phyloP scores from a whole-genome alignment of 2,888 invertebrate genomes.

The Frankliniella intonsa region DNA sequence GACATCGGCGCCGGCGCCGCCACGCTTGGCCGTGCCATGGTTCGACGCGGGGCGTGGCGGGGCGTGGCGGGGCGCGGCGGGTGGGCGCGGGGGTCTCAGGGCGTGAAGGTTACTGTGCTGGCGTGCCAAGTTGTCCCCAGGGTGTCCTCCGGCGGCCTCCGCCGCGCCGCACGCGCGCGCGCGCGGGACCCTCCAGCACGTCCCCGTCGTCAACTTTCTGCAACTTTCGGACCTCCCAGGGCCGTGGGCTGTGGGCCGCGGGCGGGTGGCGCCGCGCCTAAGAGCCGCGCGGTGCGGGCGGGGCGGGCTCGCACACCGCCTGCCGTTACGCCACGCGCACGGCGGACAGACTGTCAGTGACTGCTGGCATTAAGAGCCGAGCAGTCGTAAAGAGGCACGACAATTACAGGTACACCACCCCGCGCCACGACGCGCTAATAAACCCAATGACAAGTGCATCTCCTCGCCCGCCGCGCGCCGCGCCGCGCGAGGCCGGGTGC shows the following conservation, averaged over 20 bases:
- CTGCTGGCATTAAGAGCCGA: too few species aligned
- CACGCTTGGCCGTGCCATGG: neutral
- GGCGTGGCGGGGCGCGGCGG: neutral
- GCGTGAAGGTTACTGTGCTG: slow-evolving; percentile 5
- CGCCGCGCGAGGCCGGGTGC: neutral
- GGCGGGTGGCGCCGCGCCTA: neutral
- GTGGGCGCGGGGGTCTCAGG: neutral
- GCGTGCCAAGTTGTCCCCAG: too few species aligned
- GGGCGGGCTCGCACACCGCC: too few species aligned
- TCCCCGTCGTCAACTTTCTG: neutral
- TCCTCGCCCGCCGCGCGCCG: neutral
- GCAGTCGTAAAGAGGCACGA: too few species aligned
- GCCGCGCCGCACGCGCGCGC: neutral
- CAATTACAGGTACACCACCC: too few species aligned
- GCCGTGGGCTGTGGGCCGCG: too few species aligned
- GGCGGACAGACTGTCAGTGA: neutral
- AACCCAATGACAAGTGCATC: slow-evolving; percentile 24
- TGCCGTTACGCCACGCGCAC: neutral
- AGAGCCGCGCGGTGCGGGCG: too few species aligned
- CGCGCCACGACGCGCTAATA: neutral
- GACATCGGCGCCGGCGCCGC: neutral
- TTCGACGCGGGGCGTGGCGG: neutral
- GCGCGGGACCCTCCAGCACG: neutral
- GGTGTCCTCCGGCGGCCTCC: neutral
- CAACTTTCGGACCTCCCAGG: neutral